A percentile compares a stretch with the other conserved stretches of the same genome.
These are phyloP conservation scores for Fregata magnificens DNA, from an alignment of 2,113 vertebrate species.

Conservation along the genomic window DNA sequence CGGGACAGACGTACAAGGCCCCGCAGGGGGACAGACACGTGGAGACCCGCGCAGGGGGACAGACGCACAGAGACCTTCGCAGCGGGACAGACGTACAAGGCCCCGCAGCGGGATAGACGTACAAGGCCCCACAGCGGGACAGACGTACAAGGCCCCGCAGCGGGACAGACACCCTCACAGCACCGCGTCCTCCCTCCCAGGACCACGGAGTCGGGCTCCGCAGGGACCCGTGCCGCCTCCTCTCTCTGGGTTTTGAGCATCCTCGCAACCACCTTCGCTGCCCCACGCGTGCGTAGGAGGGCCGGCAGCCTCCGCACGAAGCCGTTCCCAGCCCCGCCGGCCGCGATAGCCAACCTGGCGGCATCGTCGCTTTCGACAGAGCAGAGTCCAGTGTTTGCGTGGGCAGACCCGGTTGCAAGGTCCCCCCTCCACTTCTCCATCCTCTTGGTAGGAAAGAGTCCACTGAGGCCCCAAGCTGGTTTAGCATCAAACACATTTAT, in stretches of 20 bases:
- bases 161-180: background rate
- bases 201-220: fast-evolving
- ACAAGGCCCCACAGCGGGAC: background rate
- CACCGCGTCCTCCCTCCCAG: background rate
- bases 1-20: background rate
- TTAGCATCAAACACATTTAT: conserved; percentile 89
- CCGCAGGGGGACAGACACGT: background rate
- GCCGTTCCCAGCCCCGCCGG: background rate
- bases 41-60: background rate
- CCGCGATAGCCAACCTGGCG: fast-evolving
- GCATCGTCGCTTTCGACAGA: no score
- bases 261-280: background rate
- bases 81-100: background rate
- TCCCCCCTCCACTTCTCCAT: background rate
- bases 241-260: background rate
- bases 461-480: background rate
- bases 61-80: no score
- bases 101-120: no score
- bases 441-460: background rate
- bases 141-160: no score
- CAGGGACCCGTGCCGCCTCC: no score
- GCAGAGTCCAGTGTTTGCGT: fast-evolving
- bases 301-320: fast-evolving
- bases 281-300: fast-evolving
- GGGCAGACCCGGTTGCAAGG: background rate